Evolutionary conservation across 2,797 vertebrate species (phyloP).

Genomic region (Melanotaenia parkinsoni): DNA sequence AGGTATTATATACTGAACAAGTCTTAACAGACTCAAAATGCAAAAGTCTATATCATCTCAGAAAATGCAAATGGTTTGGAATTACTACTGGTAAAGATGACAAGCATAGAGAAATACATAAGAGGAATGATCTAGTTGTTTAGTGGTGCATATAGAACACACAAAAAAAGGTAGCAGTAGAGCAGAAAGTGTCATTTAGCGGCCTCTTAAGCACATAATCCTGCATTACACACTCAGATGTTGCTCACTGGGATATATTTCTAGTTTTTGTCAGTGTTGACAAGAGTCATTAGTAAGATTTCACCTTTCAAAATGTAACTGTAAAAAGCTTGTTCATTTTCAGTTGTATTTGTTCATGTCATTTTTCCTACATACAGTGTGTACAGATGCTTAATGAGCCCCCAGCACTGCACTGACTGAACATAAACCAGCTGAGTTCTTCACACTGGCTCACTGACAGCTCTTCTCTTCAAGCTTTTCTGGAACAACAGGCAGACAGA

Average conservation of each 20-base stretch:
- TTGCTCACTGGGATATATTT: conserved; percentile 1
- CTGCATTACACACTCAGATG: conserved; percentile 4
- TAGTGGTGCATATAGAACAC: neutral
- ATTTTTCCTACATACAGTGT: neutral
- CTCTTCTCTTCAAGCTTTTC: conserved; percentile 19
- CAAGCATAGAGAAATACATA: neutral
- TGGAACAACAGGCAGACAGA: conserved; percentile 9
- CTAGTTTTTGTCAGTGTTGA: neutral
- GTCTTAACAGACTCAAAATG: neutral
- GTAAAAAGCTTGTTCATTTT: neutral
- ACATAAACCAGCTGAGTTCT: conserved; percentile 28
- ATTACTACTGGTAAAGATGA: neutral
- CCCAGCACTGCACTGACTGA: conserved; percentile 19
- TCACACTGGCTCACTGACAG: conserved; percentile 28
- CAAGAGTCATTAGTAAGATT: neutral
- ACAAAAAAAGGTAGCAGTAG: neutral
- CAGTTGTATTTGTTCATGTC: conserved; percentile 4
- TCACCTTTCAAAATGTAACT: conserved; percentile 17
- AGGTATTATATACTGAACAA: neutral
- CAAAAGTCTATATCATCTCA: neutral
- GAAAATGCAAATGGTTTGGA: neutral
- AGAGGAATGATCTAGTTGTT: neutral
- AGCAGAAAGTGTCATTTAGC: conserved; percentile 26
- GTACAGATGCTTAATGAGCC: conserved; percentile 13
- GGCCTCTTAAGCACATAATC: conserved; percentile 19